Evolutionary conservation across 2,113 vertebrate species (phyloP).

Genomic region (Semnopithecus entellus): DNA sequence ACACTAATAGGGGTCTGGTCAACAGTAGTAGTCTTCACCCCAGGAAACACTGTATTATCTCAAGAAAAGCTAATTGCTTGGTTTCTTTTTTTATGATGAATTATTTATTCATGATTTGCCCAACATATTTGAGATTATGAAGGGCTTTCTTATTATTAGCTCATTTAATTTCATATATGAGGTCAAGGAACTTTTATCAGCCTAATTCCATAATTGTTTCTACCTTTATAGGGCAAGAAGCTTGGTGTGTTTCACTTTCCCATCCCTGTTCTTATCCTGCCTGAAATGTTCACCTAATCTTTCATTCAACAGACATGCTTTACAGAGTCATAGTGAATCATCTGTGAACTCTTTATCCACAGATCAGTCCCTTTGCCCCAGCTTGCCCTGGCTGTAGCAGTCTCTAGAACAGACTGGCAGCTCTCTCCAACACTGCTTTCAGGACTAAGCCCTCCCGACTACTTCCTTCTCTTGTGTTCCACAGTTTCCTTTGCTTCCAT

Average conservation of each 20-base stretch:
- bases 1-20: not conserved
- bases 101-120: not conserved
- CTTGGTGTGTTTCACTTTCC: not conserved
- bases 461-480: not conserved
- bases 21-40: not conserved
- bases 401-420: not conserved
- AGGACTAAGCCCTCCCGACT: too few relatives aligned
- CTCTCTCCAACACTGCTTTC: not conserved
- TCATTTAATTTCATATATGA: not conserved
- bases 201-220: not conserved
- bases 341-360: not conserved
- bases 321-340: not conserved
- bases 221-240: not conserved
- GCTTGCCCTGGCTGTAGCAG: not conserved
- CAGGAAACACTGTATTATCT: not conserved
- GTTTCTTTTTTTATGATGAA: not conserved
- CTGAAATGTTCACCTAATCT: not conserved
- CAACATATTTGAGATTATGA: not conserved
- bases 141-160: not conserved
- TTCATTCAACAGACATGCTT: not conserved
- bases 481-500: not conserved
- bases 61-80: not conserved
- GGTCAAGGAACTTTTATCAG: not conserved
- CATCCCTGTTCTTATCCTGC: too few relatives aligned
- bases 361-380: not conserved